A percentile compares a stretch with the other conserved stretches of the same genome.
These are phyloP conservation scores for Spilosoma lubricipeda DNA, from an alignment of 2,888 invertebrate species.

Conservation along the genomic window DNA sequence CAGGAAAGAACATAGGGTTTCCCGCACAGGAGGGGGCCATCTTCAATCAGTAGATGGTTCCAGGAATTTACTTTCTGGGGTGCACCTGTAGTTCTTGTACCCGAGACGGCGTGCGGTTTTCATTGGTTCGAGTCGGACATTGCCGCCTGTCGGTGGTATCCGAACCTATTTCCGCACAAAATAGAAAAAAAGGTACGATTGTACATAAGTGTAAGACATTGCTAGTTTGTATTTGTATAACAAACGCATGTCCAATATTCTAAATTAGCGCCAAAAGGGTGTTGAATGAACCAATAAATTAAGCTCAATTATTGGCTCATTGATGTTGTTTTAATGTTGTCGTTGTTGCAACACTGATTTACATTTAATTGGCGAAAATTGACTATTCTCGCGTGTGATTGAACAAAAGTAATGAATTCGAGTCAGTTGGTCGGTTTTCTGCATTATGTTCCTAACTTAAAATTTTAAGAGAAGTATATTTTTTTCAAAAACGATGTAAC, in stretches of 20 bases:
- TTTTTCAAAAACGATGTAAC: too few relatives aligned
- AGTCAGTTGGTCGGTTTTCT: neutral
- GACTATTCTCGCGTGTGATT: neutral
- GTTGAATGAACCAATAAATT: conserved; percentile 4
- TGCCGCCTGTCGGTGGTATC: too few relatives aligned
- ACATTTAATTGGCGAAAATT: conserved; percentile 3
- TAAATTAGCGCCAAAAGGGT: neutral
- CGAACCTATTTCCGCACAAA: too few relatives aligned
- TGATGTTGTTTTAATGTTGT: neutral
- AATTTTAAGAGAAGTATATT: too few relatives aligned
- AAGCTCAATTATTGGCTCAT: conserved; percentile 1
- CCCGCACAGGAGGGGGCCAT: too few relatives aligned
- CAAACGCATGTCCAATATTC: neutral
- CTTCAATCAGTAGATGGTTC: too few relatives aligned
- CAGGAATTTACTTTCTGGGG: too few relatives aligned
- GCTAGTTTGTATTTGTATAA: neutral
- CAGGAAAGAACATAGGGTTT: too few relatives aligned
- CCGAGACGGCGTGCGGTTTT: too few relatives aligned
- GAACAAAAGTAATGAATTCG: neutral
- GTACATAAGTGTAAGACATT: neutral
- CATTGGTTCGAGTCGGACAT: too few relatives aligned
- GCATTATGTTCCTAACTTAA: neutral
- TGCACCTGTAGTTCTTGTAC: too few relatives aligned
- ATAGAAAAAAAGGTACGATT: too few relatives aligned
- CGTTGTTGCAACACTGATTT: neutral